Percentiles rank a stretch among this genome's conserved stretches.
phyloP scores from a whole-genome alignment of 2,888 invertebrate species.

The Matsumyia berberina region DNA sequence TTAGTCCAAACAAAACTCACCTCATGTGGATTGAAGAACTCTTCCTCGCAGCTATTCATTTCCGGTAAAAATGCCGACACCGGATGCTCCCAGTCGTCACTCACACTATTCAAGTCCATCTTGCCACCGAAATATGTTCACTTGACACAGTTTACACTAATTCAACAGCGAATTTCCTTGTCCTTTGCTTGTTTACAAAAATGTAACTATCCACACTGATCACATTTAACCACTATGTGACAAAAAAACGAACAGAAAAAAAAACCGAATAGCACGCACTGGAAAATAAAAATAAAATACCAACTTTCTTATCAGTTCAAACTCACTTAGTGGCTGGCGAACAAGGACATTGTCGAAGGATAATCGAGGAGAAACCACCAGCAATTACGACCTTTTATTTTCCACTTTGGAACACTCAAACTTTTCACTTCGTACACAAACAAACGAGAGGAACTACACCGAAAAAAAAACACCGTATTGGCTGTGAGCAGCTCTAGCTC shows the following conservation, averaged over 20 bases:
- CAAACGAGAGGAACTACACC: slow-evolving; percentile 57
- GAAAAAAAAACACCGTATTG: slow-evolving; percentile 53
- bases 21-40: slow-evolving; percentile 87
- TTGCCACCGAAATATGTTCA: slow-evolving; percentile 33
- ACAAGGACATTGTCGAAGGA: slow-evolving; percentile 50
- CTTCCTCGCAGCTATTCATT: slow-evolving; percentile 86
- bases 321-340: slow-evolving; percentile 55
- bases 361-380: slow-evolving; percentile 61
- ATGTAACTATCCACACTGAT: slow-evolving; percentile 43
- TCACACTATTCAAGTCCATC: slow-evolving; percentile 78
- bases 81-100: slow-evolving; percentile 87
- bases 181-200: slow-evolving; percentile 54
- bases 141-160: slow-evolving; percentile 29
- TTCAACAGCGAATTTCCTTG: background rate
- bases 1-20: slow-evolving; percentile 84
- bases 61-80: slow-evolving; percentile 87
- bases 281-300: slow-evolving; percentile 18
- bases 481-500: slow-evolving; percentile 51
- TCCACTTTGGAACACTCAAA: slow-evolving; percentile 56
- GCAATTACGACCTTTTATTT: slow-evolving; percentile 57
- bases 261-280: slow-evolving; percentile 20
- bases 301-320: slow-evolving; percentile 71
- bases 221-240: slow-evolving; percentile 35
- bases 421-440: slow-evolving; percentile 70
- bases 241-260: slow-evolving; percentile 9